These are phyloP conservation scores for Chrysotoxum bicinctum DNA, from an alignment of 2,888 invertebrate genomes.

Conservation along the genomic window DNA sequence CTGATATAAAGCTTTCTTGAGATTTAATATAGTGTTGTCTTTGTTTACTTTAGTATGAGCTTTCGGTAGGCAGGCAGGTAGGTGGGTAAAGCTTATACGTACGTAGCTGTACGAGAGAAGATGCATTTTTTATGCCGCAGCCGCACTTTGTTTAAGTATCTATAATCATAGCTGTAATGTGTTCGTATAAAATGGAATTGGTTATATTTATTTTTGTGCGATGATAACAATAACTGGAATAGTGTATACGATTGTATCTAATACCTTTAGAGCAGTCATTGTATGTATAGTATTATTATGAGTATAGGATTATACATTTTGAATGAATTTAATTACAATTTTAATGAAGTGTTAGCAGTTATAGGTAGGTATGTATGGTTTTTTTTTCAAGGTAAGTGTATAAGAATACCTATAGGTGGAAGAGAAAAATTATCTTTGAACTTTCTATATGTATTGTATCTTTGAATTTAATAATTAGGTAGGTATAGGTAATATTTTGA, in stretches of 20 bases:
- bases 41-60: conserved; percentile 24
- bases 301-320: conserved; percentile 17
- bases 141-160: conserved; percentile 59
- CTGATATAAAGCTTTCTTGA: conserved; percentile 6
- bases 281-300: conserved; percentile 1
- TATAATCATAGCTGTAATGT: conserved; percentile 70
- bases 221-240: conserved; percentile 71
- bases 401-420: neutral
- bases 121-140: conserved; percentile 30
- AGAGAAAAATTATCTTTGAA: neutral
- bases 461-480: too few species aligned
- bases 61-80: neutral
- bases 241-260: conserved; percentile 62
- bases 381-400: neutral
- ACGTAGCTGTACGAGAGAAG: neutral
- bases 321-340: conserved; percentile 69
- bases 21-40: conserved; percentile 35
- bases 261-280: neutral
- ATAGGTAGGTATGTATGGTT: neutral
- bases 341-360: conserved; percentile 59
- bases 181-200: conserved; percentile 66
- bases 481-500: too few species aligned
- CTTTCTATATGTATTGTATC: neutral
- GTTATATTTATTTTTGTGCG: conserved; percentile 62
- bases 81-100: conserved; percentile 11